Percentiles rank a stretch among this genome's conserved stretches.
Conservation (phyloP, 1,140 invertebrate species). For the Meloidogyne floridensis region DNA sequence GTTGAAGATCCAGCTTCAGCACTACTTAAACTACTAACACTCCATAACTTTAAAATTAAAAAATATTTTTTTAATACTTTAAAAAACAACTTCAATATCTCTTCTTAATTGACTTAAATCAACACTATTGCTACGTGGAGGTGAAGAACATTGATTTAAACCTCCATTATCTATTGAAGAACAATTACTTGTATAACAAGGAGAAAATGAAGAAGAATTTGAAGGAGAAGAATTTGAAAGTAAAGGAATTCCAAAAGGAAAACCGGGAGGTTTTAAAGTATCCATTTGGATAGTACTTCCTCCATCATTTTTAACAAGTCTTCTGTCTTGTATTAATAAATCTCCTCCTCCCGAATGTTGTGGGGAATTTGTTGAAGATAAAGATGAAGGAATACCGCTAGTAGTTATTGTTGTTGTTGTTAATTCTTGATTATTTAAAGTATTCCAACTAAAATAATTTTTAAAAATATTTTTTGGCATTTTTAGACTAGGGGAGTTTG, state of each 20-base stretch:
- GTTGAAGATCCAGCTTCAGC: slow-evolving; percentile 48
- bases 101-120: slow-evolving; percentile 62
- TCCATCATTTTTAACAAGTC: neutral
- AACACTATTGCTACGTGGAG: slow-evolving; percentile 62
- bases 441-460: slow-evolving; percentile 12
- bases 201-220: neutral
- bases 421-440: slow-evolving; percentile 14
- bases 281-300: slow-evolving; percentile 48
- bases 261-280: slow-evolving; percentile 53
- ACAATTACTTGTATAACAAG: slow-evolving; percentile 4
- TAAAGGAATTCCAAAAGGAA: slow-evolving; percentile 13
- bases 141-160: slow-evolving; percentile 24
- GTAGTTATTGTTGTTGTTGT: neutral
- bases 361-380: slow-evolving; percentile 10
- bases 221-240: slow-evolving; percentile 1
- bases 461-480: neutral
- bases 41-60: slow-evolving; percentile 43
- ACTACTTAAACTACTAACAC: slow-evolving; percentile 56
- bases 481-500: too few relatives aligned
- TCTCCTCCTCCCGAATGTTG: slow-evolving; percentile 3
- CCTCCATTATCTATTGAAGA: slow-evolving; percentile 2
- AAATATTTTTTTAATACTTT: too few relatives aligned
- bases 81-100: slow-evolving; percentile 53
- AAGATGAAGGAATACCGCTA: slow-evolving; percentile 1
- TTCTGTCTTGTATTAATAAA: neutral